Conservation (phyloP, 2,113 vertebrate species). For the Sander vitreus region DNA sequence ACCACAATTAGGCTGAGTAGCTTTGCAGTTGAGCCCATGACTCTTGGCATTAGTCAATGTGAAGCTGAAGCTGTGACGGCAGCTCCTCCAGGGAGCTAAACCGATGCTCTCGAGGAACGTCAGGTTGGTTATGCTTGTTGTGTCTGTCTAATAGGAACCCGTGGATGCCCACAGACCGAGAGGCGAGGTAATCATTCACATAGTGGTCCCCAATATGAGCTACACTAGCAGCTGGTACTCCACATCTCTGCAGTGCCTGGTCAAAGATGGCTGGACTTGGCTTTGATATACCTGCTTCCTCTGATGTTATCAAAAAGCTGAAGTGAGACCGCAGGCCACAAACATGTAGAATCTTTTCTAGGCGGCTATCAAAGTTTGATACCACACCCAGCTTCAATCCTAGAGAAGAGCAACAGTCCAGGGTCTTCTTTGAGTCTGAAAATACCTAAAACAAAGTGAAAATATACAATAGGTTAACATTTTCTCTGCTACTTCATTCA, state of each 20-base stretch:
- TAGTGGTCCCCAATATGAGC: constrained; percentile 92
- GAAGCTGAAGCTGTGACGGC: constrained; percentile 69
- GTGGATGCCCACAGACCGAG: constrained; percentile 88
- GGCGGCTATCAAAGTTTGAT: constrained; percentile 93
- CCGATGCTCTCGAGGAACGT: constrained; percentile 74
- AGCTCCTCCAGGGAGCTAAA: constrained; percentile 80
- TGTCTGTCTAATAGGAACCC: constrained; percentile 85
- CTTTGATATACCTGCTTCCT: constrained; percentile 87
- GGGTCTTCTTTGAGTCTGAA: constrained; percentile 83
- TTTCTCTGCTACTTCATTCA: neutral
- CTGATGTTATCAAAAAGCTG: constrained; percentile 91
- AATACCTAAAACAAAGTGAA: constrained; percentile 76
- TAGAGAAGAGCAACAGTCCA: constrained; percentile 81
- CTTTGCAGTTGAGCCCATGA: constrained; percentile 20
- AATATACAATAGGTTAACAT: neutral
- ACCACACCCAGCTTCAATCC: constrained; percentile 89
- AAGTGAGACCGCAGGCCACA: constrained; percentile 88
- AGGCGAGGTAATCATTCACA: constrained; percentile 87
- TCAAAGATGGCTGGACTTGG: constrained; percentile 88
- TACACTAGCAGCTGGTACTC: constrained; percentile 69
- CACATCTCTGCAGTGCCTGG: constrained; percentile 83
- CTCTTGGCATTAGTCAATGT: constrained; percentile 40
- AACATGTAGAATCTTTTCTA: constrained; percentile 85
- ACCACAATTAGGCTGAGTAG: constrained; percentile 4
- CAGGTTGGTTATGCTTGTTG: constrained; percentile 15